Evolutionary conservation across 2,888 invertebrate genomes (phyloP), one percentile per base, ranked within the genome.

Genomic region (Dendrolimus pini): DNA sequence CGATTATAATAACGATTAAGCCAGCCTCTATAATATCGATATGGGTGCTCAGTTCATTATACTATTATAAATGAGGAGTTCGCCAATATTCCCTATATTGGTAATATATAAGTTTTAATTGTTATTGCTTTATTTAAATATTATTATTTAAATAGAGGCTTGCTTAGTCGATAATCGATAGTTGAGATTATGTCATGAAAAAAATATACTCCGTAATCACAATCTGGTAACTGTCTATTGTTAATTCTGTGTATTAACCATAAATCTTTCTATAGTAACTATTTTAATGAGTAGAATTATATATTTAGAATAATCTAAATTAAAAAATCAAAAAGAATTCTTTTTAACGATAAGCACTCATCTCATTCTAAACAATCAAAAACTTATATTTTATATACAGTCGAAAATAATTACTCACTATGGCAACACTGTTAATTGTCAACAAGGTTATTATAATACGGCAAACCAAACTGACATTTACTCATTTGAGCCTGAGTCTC

Each of bases 361-460:
- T 80, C 76, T 68, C 68, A 64, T 69, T 77, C 81, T 83, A 85
- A 85, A 82, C 53, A 59, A 80, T 83, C 80, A 77, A 83, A 83
- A 86, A 83, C 83, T 83, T 84, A 82, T 74, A 47, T 72, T 64
- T 72, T 85, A 88, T 87, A 81, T 89, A 89, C 89, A 89, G 82
- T 87, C 85, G 74, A 84, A 85, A 85, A 78, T 83, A 77, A 82
- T 85, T 85, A 86, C 80, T 83, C 75, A 89, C 88, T 89, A 90
- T 87, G 88, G 89, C 89, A 89, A 90, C 89, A 88, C 83, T 82
- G 82, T 83, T 80, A 88, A 86, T 82, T 83, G 83, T 84, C 85
- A 89, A 89, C 89, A 84, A 86, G 82, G 78, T 82, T 81, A 82
- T 30, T 30, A 30, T 30, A 73, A 70, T 74, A 80, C 77, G 81